phyloP scores from a whole-genome alignment of 2,888 invertebrate species.

The Agrotis segetum region DNA sequence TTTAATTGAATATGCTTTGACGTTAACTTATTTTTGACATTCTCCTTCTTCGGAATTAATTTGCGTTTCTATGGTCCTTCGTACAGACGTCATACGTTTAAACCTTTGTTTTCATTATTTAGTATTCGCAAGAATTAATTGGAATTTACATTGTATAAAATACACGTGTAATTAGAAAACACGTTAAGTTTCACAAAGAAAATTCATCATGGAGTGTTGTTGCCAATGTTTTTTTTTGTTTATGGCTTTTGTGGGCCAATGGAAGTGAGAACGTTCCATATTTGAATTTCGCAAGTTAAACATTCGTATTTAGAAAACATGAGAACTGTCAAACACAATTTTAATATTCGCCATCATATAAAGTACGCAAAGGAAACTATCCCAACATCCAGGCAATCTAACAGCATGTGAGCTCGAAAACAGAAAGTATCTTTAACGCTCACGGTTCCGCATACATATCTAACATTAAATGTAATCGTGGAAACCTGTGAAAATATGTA shows the following conservation, averaged over 20 bases:
- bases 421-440: slow-evolving; percentile 66
- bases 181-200: slow-evolving; percentile 74
- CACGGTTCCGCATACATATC: slow-evolving; percentile 73
- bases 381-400: slow-evolving; percentile 56
- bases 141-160: slow-evolving; percentile 84
- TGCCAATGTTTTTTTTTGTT: slow-evolving; percentile 54
- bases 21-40: slow-evolving; percentile 84
- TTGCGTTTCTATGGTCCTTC: slow-evolving; percentile 78
- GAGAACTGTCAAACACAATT: slow-evolving; percentile 37
- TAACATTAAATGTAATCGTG: slow-evolving; percentile 84
- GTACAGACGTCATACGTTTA: slow-evolving; percentile 77
- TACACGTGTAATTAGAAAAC: slow-evolving; percentile 85
- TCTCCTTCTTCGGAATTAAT: slow-evolving; percentile 82
- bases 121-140: slow-evolving; percentile 83
- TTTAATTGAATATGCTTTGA: slow-evolving; percentile 82
- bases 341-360: slow-evolving; percentile 40
- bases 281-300: slow-evolving; percentile 15
- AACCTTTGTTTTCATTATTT: slow-evolving; percentile 79
- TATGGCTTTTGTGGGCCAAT: slow-evolving; percentile 29
- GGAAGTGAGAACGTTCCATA: slow-evolving; percentile 14
- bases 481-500: slow-evolving; percentile 91
- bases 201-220: slow-evolving; percentile 70
- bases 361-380: slow-evolving; percentile 57
- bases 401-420: slow-evolving; percentile 57
- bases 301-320: slow-evolving; percentile 39